phyloP scores from a whole-genome alignment of 2,888 invertebrate genomes.

The Anaspis maculata region DNA sequence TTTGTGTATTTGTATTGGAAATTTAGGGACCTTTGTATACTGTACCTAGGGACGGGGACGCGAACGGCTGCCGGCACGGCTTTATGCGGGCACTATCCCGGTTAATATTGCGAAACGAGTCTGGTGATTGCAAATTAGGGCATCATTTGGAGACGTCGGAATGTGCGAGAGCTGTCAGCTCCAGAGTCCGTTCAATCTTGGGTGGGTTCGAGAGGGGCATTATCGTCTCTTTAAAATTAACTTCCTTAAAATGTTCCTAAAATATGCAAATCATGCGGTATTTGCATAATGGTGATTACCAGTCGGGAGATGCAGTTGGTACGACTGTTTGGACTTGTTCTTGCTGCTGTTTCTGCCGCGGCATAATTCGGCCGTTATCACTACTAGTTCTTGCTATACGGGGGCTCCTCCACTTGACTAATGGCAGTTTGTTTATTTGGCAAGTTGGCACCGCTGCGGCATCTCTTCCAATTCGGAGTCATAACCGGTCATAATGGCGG shows the following conservation, averaged over 20 bases:
- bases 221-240: conserved; percentile 33
- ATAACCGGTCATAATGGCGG: conserved; percentile 36
- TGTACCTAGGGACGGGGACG: no score
- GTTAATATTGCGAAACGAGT: no score
- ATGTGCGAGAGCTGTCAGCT: conserved; percentile 27
- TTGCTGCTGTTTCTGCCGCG: conserved; percentile 23
- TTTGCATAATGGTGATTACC: conserved; percentile 40
- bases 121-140: conserved; percentile 12
- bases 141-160: conserved; percentile 8
- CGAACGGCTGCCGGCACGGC: no score
- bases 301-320: conserved; percentile 29
- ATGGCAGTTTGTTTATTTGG: conserved; percentile 37
- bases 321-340: conserved; percentile 36
- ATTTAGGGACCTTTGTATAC: no score
- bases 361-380: conserved; percentile 41
- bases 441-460: conserved; percentile 18
- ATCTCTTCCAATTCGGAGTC: conserved; percentile 24
- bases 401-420: conserved; percentile 27
- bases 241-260: conserved; percentile 39
- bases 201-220: conserved; percentile 16
- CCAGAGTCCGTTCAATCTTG: conserved; percentile 32
- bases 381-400: conserved; percentile 21
- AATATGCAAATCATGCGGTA: conserved; percentile 39
- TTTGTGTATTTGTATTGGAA: no score
- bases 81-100: no score